A percentile compares a stretch with the other conserved stretches of the same genome.
Evolutionary conservation across 2,113 vertebrate species (phyloP).

Genomic region (Bostrychus sinensis): DNA sequence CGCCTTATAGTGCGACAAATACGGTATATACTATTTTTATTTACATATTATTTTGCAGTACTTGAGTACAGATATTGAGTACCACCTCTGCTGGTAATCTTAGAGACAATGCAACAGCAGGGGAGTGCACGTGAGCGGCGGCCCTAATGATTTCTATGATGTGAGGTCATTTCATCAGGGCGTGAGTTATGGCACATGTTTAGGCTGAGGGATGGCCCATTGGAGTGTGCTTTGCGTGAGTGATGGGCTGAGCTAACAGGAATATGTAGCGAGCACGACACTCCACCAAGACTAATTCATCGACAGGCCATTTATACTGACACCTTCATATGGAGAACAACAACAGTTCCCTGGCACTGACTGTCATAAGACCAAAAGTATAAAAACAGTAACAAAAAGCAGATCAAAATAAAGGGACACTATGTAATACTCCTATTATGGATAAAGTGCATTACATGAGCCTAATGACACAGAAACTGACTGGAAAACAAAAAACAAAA

Average conservation of each 20-base stretch:
- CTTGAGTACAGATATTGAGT: no score
- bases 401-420: no score
- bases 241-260: conserved; percentile 43
- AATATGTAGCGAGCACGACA: conserved; percentile 29
- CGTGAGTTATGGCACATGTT: conserved; percentile 28
- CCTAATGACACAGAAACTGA: no score
- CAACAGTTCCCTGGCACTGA: no score
- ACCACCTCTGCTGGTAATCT: not conserved
- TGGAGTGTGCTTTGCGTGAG: conserved; percentile 32
- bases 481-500: no score
- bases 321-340: conserved; percentile 35
- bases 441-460: no score
- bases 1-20: no score
- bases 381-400: not conserved
- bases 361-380: no score
- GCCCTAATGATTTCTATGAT: conserved; percentile 28
- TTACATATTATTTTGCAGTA: no score
- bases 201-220: conserved; percentile 39
- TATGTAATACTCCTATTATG: no score
- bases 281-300: conserved; percentile 36
- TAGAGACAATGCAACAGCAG: not conserved
- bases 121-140: not conserved
- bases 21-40: no score
- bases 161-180: conserved; percentile 19
- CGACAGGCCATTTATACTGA: conserved; percentile 25